Base-by-base conservation (phyloP, 1,140 invertebrate species). In the Lutraria rhynchaena region DNA sequence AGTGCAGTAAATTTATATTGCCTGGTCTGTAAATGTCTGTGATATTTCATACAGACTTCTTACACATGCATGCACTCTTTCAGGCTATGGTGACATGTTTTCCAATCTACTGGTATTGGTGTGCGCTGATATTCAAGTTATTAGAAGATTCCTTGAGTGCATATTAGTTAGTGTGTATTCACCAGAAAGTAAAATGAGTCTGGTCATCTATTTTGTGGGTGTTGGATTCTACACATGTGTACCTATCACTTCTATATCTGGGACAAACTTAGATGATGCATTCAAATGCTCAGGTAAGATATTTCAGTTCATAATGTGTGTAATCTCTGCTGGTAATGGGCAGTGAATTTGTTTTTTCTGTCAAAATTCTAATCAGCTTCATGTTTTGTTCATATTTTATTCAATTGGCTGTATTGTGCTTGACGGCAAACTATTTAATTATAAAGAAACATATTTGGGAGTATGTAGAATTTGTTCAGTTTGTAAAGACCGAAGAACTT, bases 121-220 rank as follows among this genome's bases (percentile, higher is more conserved):
- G 9, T 80, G 76, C 70, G 63, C 76, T 3, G 35, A 63, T 29
- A 35, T 60, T n/a, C 78, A 81, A 44, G 70, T 81, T 0, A 11
- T 73, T 3, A 33, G 78, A 22, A 24, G 78, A 9, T 65, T 81
- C 5, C 24, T 65, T n/a, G 78, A 81, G 44, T 73, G 78, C 35
- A 11, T 63, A 19, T 53, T 61, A 27, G 53, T 81, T 55, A 81
- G 78, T 29, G 69, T 81, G 7, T 81, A 73, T 53, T 71, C 78
- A 35, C 76, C 76, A 44, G 69, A 73, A 3, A 51, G 67, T 29
- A 73, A 81, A 67, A 81, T 81, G 67, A 81, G 78, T 60, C 60
- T 73, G n/a, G 19, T 73, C 9, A 73, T 81, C 46, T 81, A 81
- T n/a, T 27, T 81, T 5, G 49, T 81, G 27, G 78, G 78, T 13